These are phyloP conservation scores for Orthosia incerta DNA, from an alignment of 2,888 invertebrate genomes.

Conservation along the genomic window DNA sequence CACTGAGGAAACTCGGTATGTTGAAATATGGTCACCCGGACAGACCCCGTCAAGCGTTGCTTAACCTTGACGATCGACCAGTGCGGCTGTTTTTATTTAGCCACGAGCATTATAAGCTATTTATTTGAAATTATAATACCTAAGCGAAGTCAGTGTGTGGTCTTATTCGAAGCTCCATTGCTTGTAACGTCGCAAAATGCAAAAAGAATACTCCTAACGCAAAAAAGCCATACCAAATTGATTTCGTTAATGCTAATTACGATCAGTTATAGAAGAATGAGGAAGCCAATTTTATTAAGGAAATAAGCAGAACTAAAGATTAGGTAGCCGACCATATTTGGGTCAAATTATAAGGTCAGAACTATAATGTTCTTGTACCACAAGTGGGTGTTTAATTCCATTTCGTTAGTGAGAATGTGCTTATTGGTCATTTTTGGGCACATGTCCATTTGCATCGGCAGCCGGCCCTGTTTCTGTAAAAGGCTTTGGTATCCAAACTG, in stretches of 20 bases:
- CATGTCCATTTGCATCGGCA: slow-evolving; percentile 18
- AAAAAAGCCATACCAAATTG: not conserved
- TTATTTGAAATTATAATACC: too few relatives aligned
- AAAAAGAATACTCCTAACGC: not conserved
- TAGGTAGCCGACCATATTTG: slow-evolving; percentile 44
- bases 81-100: too few relatives aligned
- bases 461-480: slow-evolving; percentile 31
- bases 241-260: not conserved
- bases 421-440: slow-evolving; percentile 37
- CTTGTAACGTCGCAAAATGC: not conserved
- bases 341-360: slow-evolving; percentile 32
- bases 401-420: slow-evolving; percentile 26
- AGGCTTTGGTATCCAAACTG: slow-evolving; percentile 18
- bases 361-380: slow-evolving; percentile 12
- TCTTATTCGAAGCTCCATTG: not conserved
- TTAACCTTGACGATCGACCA: too few relatives aligned
- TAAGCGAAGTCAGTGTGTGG: not conserved
- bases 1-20: too few relatives aligned
- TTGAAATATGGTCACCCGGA: too few relatives aligned
- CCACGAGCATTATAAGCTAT: too few relatives aligned
- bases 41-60: too few relatives aligned
- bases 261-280: slow-evolving; percentile 11
- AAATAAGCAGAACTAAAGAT: slow-evolving; percentile 34
- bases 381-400: slow-evolving; percentile 54
- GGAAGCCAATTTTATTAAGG: slow-evolving; percentile 45